Evolutionary conservation across 2,797 vertebrate genomes (phyloP).

Genomic region (Chanos chanos): DNA sequence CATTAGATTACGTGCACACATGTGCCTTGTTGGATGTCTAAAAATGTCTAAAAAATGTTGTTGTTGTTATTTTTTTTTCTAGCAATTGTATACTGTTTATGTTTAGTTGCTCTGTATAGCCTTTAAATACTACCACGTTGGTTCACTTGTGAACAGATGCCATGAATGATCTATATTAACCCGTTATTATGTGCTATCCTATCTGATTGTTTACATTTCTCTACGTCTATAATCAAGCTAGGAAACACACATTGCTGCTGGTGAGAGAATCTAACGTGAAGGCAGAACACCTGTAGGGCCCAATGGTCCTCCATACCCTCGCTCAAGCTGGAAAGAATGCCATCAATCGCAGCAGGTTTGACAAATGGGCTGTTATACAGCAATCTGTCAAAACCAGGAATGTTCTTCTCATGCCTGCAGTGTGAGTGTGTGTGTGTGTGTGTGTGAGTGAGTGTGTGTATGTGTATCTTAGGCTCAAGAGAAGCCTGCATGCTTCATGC

Average conservation of each 20-base stretch:
- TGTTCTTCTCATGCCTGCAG: slow-evolving; percentile 46
- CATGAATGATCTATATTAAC: too few relatives aligned
- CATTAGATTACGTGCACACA: too few relatives aligned
- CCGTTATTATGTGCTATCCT: too few relatives aligned
- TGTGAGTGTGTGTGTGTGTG: slow-evolving; percentile 27
- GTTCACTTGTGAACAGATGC: too few relatives aligned
- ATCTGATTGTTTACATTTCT: too few relatives aligned
- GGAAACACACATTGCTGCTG: too few relatives aligned
- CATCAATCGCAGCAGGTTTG: slow-evolving; percentile 47
- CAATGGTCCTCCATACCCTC: slow-evolving; percentile 26
- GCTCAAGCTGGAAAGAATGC: slow-evolving; percentile 33
- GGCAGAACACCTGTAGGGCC: slow-evolving; percentile 57
- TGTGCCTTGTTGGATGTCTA: neutral
- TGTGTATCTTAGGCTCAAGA: too few relatives aligned
- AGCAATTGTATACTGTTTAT: neutral
- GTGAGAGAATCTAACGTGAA: slow-evolving; percentile 9
- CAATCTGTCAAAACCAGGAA: slow-evolving; percentile 62
- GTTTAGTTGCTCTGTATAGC: neutral
- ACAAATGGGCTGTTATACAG: slow-evolving; percentile 53
- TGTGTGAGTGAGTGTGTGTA: neutral
- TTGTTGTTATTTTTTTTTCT: neutral
- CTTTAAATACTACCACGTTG: too few relatives aligned
- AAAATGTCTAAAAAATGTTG: neutral
- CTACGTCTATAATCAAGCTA: too few relatives aligned
- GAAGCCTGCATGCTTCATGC: too few relatives aligned